phyloP scores from a whole-genome alignment of 2,113 vertebrate genomes.

The Lucifuga dentata region DNA sequence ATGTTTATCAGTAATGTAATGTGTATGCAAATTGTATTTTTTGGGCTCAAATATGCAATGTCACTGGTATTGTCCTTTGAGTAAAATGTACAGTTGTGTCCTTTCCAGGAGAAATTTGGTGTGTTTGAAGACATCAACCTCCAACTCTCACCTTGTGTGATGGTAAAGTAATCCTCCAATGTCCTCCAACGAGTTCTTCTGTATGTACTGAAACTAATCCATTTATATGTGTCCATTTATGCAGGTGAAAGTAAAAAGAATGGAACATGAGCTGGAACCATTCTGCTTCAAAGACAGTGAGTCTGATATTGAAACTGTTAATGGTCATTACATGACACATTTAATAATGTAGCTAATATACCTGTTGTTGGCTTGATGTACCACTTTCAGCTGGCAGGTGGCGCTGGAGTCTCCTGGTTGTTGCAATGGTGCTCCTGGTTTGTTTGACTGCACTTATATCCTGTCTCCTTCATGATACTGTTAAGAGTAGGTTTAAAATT shows the following conservation, averaged over 20 bases:
- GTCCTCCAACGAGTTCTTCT: not conserved
- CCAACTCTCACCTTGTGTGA: slow-evolving; percentile 85
- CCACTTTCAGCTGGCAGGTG: slow-evolving; percentile 65
- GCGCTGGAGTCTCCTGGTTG: slow-evolving; percentile 75
- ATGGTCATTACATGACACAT: not conserved
- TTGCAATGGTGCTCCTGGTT: slow-evolving; percentile 74
- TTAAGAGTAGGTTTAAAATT: slow-evolving; percentile 84
- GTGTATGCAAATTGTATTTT: no score
- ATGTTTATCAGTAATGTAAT: no score
- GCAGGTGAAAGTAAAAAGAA: slow-evolving; percentile 70
- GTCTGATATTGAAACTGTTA: slow-evolving; percentile 26
- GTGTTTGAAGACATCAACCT: slow-evolving; percentile 75
- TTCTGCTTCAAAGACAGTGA: slow-evolving; percentile 74
- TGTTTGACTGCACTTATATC: slow-evolving; percentile 70
- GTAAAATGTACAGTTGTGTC: slow-evolving; percentile 1
- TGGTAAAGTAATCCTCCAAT: slow-evolving; percentile 78
- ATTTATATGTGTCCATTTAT: slow-evolving; percentile 31
- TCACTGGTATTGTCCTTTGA: no score
- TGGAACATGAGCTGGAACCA: slow-evolving; percentile 57
- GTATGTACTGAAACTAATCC: not conserved
- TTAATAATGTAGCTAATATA: not conserved
- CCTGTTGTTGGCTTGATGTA: slow-evolving; percentile 6
- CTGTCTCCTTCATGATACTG: slow-evolving; percentile 65
- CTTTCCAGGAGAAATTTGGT: slow-evolving; percentile 48
- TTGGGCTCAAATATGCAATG: no score